phyloP scores from a whole-genome alignment of 2,888 invertebrate species.

The Sinodicranocentrus sp. region DNA sequence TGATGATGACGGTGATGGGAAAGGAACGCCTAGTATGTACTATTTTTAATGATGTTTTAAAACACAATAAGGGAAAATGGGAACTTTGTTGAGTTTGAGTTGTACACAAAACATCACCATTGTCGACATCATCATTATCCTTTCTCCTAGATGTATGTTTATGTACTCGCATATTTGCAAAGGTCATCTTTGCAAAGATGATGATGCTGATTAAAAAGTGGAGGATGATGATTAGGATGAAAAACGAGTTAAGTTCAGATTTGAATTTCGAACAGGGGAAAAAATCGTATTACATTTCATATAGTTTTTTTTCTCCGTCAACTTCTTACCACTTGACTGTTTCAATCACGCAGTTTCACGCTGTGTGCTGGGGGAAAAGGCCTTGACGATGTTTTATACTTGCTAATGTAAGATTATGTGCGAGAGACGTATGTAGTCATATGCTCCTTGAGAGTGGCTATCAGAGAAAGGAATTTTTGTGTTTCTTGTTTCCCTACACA shows the following conservation, averaged over 20 bases:
- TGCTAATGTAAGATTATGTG: no score
- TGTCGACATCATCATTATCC: no score
- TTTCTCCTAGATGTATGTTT: not conserved
- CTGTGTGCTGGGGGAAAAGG: slow-evolving; percentile 38
- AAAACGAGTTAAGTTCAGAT: slow-evolving; percentile 59
- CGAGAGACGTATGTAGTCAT: no score
- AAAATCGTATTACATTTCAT: no score
- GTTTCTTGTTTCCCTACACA: no score
- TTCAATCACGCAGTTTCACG: slow-evolving; percentile 36
- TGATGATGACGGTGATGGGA: not conserved
- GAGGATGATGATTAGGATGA: slow-evolving; percentile 45
- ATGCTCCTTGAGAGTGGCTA: no score
- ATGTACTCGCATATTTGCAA: not conserved
- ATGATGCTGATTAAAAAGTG: slow-evolving; percentile 3
- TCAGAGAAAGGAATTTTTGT: no score
- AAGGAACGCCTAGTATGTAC: not conserved
- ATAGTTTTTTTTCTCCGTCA: not conserved
- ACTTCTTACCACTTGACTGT: slow-evolving; percentile 1
- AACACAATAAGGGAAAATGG: not conserved
- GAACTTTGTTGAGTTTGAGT: no score
- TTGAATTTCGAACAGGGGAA: slow-evolving; percentile 37
- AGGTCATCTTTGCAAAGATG: slow-evolving; percentile 12
- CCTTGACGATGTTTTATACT: slow-evolving; percentile 7
- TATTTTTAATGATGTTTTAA: slow-evolving; percentile 8
- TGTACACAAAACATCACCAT: no score